Conservation (phyloP, 2,113 vertebrate genomes). For the Macrotus californicus region DNA sequence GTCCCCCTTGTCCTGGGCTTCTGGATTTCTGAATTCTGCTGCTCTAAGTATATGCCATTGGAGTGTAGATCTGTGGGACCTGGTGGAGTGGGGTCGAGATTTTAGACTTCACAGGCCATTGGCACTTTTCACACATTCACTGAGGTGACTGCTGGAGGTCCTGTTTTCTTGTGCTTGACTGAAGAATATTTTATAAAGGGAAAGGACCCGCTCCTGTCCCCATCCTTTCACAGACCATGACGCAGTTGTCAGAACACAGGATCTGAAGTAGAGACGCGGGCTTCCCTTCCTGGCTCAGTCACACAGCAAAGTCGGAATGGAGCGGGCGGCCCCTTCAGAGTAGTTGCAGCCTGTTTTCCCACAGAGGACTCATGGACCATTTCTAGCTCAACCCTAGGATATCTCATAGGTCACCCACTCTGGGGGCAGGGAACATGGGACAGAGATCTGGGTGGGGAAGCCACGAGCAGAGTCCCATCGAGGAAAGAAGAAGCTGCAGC, state of each 20-base stretch:
- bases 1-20: neutral
- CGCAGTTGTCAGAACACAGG: neutral
- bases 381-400: neutral
- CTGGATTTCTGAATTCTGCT: neutral
- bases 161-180: neutral
- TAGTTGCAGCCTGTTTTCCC: rapidly evolving
- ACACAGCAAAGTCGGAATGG: rapidly evolving
- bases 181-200: neutral
- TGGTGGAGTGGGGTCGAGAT: neutral
- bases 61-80: neutral
- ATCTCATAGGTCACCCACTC: rapidly evolving
- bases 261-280: rapidly evolving
- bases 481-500: neutral
- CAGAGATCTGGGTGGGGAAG: neutral
- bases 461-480: rapidly evolving
- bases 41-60: rapidly evolving
- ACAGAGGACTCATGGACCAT: no score
- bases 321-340: rapidly evolving
- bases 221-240: neutral
- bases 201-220: neutral
- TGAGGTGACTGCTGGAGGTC: neutral
- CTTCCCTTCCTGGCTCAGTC: rapidly evolving
- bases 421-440: no score
- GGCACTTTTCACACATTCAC: neutral
- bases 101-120: neutral